Percentiles rank a stretch among this genome's conserved stretches.
phyloP scores from a whole-genome alignment of 2,888 invertebrate species.

The Scrobipalpa atriplicella region DNA sequence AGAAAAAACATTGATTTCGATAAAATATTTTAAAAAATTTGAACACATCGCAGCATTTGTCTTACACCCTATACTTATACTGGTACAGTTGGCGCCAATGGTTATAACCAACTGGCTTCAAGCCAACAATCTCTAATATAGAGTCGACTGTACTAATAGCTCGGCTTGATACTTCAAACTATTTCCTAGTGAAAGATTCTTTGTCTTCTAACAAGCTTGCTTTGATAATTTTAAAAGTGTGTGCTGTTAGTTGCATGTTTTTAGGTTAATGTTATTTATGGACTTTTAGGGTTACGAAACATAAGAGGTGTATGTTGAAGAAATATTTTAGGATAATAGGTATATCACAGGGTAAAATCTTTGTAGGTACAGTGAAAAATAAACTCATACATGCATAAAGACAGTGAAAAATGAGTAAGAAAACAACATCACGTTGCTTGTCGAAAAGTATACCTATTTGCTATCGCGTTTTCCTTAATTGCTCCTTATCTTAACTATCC shows the following conservation, averaged over 20 bases:
- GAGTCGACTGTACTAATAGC: constrained; percentile 61
- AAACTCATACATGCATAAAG: neutral
- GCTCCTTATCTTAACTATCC: constrained; percentile 1
- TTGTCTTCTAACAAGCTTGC: constrained; percentile 54
- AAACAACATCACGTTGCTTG: neutral
- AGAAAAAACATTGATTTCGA: no score
- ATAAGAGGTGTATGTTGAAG: constrained; percentile 10
- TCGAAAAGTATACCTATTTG: neutral
- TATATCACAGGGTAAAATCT: neutral
- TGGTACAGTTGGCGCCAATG: constrained; percentile 16
- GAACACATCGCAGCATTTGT: neutral
- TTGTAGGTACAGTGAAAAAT: neutral
- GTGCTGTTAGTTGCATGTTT: constrained; percentile 48
- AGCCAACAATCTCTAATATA: constrained; percentile 68
- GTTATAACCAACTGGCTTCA: constrained; percentile 57
- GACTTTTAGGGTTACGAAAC: constrained; percentile 30
- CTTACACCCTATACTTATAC: neutral
- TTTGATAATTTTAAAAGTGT: constrained; percentile 46
- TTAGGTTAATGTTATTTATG: constrained; percentile 46
- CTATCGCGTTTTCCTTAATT: neutral
- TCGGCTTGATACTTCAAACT: constrained; percentile 58
- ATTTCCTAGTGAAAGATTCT: constrained; percentile 65
- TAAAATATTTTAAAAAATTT: neutral
- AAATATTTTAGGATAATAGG: neutral
- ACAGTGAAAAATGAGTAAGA: neutral